Base-by-base conservation (phyloP, 2,797 vertebrate genomes). In the Hylomyscus alleni region DNA sequence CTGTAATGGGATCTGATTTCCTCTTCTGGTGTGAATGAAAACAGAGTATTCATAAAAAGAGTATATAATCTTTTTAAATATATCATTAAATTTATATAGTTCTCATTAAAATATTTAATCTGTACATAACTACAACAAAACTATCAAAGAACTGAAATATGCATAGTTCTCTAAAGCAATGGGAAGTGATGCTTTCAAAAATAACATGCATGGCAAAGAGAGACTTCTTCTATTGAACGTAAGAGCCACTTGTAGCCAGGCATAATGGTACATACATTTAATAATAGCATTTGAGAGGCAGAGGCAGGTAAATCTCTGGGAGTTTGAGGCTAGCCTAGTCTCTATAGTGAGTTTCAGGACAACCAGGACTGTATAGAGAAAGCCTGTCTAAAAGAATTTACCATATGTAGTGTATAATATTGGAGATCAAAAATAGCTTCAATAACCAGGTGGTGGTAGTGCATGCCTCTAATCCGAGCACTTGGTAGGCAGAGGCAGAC, bases 71-170 rank as follows among this genome's bases (percentile, higher is more conserved):
- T 37, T 69, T 69, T 69, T 26, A 76, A 82, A 15, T 75, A 29
- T 65, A 24, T n/a, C 76, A 58, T 31, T 65, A 54, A 78, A 54
- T 13, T 60, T 82, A 50, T 4, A 47, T 1, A 76, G 40, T 76
- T 69, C 10, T 95, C 81, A 89, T 34, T 62, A 93, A 90, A 62
- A 96, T 91, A 5, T 91, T 94, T 91, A 56, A 81, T 34, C 44
- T 94, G 47, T 85, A 54, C 40, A n/a, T 47, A 81, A 67, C 56
- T 47, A 81, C 15, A 69, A 89, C 54, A 92, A 88, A 89, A 15
- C 40, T 73, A 11, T 20, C 22, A 87, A 65, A n/a, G 40, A 87
- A 73, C 44, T 37, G 50, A 75, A 84, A 40, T 72, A 69, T 26
- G 19, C 1, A 72, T 88, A 3, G 76, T 73, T 96, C 87, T 69